Evolutionary conservation across 2,113 vertebrate genomes (phyloP).

Genomic region (Petaurus breviceps): DNA sequence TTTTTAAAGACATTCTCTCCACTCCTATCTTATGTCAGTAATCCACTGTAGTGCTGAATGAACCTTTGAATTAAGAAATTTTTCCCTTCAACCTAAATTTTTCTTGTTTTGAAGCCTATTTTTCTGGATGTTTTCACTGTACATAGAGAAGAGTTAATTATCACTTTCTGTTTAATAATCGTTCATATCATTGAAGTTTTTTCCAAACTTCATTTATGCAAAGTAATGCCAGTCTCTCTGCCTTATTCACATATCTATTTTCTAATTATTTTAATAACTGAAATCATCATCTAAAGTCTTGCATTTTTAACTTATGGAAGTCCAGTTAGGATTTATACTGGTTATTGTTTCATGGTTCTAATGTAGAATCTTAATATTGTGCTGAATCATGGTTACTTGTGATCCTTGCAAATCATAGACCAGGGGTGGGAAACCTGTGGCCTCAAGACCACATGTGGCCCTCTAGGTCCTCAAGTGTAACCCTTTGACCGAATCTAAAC

Average conservation of each 20-base stretch:
- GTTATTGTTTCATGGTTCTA: not conserved
- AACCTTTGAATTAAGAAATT: not conserved
- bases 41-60: not conserved
- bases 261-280: not conserved
- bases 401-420: slow-evolving; percentile 10
- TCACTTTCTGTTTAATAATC: slow-evolving; percentile 32
- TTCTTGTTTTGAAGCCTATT: not conserved
- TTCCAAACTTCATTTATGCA: not conserved
- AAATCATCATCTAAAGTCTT: slow-evolving; percentile 22
- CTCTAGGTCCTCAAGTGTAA: too few relatives aligned
- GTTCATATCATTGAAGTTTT: not conserved
- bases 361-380: not conserved
- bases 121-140: not conserved
- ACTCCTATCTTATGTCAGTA: not conserved
- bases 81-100: not conserved
- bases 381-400: not conserved
- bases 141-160: not conserved
- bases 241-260: not conserved
- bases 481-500: too few relatives aligned
- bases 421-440: too few relatives aligned
- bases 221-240: not conserved
- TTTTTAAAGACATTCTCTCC: not conserved
- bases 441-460: not conserved
- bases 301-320: slow-evolving; percentile 31
- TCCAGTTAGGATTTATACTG: slow-evolving; percentile 14